phyloP scores from a whole-genome alignment of 2,888 invertebrate species.

The Ctena decussata region DNA sequence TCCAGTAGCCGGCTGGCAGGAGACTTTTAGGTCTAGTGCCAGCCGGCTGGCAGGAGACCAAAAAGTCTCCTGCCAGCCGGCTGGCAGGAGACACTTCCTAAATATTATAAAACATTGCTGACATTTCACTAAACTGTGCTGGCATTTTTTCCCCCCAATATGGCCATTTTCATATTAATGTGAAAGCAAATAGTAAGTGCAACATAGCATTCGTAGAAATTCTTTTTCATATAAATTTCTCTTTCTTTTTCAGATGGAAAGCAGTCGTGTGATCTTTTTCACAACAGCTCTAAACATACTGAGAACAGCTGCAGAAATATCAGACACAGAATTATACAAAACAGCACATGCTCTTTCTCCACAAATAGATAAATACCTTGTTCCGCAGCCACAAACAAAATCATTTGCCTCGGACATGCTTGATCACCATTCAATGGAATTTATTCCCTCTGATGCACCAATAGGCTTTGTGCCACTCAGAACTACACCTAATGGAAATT shows the following conservation, averaged over 20 bases:
- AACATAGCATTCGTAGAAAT: no score
- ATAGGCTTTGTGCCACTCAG: background rate
- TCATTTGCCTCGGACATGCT: background rate
- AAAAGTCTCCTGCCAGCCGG: no score
- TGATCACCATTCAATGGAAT: conserved; percentile 4
- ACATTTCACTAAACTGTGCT: no score
- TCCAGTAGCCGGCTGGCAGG: no score
- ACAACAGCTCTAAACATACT: background rate
- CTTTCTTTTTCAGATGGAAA: background rate
- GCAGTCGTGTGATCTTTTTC: background rate
- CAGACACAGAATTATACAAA: background rate
- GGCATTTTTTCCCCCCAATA: no score
- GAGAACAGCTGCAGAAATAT: background rate
- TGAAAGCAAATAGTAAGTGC: no score
- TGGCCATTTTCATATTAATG: no score
- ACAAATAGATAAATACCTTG: background rate
- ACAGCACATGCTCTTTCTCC: background rate
- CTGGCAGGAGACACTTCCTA: no score
- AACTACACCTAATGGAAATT: conserved; percentile 33
- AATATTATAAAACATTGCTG: no score
- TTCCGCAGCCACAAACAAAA: background rate
- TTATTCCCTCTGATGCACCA: conserved; percentile 9
- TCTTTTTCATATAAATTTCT: no score
- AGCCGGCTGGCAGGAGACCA: no score
- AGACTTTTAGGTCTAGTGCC: no score